phyloP scores from a whole-genome alignment of 2,113 vertebrate species.

The Heptranchias perlo region DNA sequence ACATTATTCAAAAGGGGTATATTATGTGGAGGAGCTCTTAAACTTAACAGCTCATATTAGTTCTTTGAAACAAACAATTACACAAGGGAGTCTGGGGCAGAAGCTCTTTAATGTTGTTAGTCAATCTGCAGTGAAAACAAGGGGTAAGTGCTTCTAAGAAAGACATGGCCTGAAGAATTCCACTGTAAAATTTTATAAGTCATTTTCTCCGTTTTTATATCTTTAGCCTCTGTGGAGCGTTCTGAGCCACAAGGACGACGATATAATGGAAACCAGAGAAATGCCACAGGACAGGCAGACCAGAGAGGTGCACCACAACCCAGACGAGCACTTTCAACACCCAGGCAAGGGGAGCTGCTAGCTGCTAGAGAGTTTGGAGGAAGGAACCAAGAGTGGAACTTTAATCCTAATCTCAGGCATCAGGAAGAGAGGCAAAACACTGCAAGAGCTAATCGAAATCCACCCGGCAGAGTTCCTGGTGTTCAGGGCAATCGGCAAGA shows the following conservation, averaged over 20 bases:
- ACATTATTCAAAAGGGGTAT: background rate
- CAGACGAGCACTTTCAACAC: conserved; percentile 21
- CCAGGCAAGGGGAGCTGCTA: background rate
- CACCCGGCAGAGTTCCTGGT: background rate
- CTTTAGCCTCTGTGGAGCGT: conserved; percentile 4
- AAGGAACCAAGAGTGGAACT: conserved; percentile 16
- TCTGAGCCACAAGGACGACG: background rate
- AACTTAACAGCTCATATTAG: background rate
- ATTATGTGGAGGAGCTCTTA: background rate
- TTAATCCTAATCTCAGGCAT: background rate
- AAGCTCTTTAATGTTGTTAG: background rate
- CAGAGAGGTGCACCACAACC: background rate
- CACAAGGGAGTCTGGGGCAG: background rate
- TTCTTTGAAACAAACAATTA: background rate
- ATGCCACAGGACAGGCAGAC: background rate
- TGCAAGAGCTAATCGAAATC: background rate
- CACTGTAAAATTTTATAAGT: background rate
- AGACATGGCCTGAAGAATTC: background rate
- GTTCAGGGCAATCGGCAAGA: background rate
- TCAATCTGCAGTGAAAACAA: background rate
- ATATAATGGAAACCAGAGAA: background rate
- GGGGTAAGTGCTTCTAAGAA: background rate
- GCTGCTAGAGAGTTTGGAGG: background rate
- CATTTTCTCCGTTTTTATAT: background rate
- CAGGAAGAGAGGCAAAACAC: background rate